Evolutionary conservation across 2,113 vertebrate species (phyloP).

Genomic region (Merops nubicus): DNA sequence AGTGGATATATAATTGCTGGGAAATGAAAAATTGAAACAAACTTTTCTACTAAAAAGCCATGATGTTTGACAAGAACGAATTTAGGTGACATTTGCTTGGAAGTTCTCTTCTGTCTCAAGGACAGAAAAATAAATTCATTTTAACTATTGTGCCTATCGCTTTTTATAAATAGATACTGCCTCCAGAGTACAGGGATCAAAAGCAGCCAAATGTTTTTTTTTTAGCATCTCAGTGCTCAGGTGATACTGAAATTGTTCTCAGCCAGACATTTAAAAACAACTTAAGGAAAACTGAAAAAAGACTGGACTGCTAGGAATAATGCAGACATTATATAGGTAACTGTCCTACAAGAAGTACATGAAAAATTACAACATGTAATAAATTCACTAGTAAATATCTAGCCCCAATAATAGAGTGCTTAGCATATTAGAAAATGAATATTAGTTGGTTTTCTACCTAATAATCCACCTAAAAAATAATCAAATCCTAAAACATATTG

Average conservation of each 20-base stretch:
- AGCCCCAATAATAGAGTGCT: not conserved
- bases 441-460: not conserved
- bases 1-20: not conserved
- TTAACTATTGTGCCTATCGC: not conserved
- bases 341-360: not conserved
- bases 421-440: not conserved
- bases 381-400: not conserved
- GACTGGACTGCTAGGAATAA: not conserved
- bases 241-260: not conserved
- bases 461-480: not conserved
- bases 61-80: not conserved
- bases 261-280: not conserved
- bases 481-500: not conserved
- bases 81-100: not conserved
- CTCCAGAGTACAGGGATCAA: not conserved
- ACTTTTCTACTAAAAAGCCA: not conserved
- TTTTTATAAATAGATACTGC: not conserved
- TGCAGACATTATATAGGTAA: not conserved
- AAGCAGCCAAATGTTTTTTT: not conserved
- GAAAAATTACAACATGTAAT: not conserved
- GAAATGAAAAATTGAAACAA: accelerated
- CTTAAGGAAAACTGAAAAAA: not conserved
- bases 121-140: not conserved
- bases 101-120: not conserved
- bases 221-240: not conserved